Evolutionary conservation across 2,888 invertebrate species (phyloP), one percentile per base, ranked within the genome.

Genomic region (Eremobia ochroleuca): DNA sequence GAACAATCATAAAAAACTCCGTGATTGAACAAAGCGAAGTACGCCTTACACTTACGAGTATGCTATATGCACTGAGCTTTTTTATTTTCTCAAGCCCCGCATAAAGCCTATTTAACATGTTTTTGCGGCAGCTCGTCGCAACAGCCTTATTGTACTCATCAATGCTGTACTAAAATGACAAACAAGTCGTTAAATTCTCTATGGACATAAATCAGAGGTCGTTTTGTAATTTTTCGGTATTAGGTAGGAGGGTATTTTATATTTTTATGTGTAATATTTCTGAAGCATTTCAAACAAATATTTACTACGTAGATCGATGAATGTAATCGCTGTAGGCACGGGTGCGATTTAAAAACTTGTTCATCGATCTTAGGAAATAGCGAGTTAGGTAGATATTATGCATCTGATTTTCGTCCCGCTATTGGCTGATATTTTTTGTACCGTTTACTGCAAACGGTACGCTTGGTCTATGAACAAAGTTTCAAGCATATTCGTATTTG

Each of bases 81-180:
- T 90, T 89, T 90, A 85, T 88, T 89, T 89, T 83, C 85, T 85
- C 88, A 85, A 87, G 89, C 85, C 15, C 90, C 85, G 82, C 85
- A 89, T 87, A 89, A 91, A 91, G 86, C 88, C 87, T 90, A 91
- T 91, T 90, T 91, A 91, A 92, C 91, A 90, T 90, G 92, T 94
- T 94, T 93, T 92, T 93, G 92, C 89, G 83, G 86, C 87, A 86
- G 85, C 85, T 87, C 90, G 86, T 88, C 88, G 88, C 89, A 85
- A 86, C 85, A 87, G 89, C 90, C 92, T 92, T 92, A 91, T 92
- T 91, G 90, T 92, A 88, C 90, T 92, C 91, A 92, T 91, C 92
- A 92, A 92, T 92, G 88, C 89, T 79, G 89, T 87, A 91, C 92
- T 92, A 92, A 94, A 93, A 92, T 93, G 90, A 92, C 91, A 91